Percentiles rank a stretch among this genome's conserved stretches.
phyloP scores from a whole-genome alignment of 2,797 vertebrate species.

The Parauchenoglanis ngamensis region DNA sequence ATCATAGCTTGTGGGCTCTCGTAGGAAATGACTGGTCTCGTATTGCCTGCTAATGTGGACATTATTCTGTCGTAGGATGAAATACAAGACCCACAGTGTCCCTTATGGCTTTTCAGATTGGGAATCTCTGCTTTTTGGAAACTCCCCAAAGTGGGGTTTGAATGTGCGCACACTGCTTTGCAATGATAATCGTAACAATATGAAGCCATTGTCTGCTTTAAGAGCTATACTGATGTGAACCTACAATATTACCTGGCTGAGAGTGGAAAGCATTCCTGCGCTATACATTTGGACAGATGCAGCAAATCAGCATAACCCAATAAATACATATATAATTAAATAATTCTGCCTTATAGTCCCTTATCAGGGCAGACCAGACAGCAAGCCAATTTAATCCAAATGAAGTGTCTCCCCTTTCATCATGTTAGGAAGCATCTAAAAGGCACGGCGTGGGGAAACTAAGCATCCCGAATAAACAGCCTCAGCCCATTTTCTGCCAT shows the following conservation, averaged over 20 bases:
- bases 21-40: not conserved
- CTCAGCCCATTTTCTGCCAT: constrained; percentile 34
- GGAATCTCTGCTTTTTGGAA: not conserved
- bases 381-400: constrained; percentile 71
- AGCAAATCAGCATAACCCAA: constrained; percentile 64
- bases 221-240: constrained; percentile 21
- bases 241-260: constrained; percentile 31
- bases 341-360: constrained; percentile 63
- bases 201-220: constrained; percentile 4
- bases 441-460: constrained; percentile 58
- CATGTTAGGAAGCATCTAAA: constrained; percentile 62
- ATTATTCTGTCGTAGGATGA: not conserved
- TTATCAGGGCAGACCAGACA: constrained; percentile 73
- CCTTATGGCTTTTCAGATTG: not conserved
- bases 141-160: not conserved
- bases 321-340: constrained; percentile 65
- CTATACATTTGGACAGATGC: constrained; percentile 46
- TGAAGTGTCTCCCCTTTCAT: constrained; percentile 67
- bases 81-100: not conserved
- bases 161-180: not conserved
- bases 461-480: constrained; percentile 57
- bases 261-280: constrained; percentile 30
- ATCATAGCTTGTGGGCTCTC: not conserved
- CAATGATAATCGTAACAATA: constrained; percentile 12
- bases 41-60: not conserved